Evolutionary conservation across 2,113 vertebrate genomes (phyloP).

Genomic region (Acanthochromis polyacanthus): DNA sequence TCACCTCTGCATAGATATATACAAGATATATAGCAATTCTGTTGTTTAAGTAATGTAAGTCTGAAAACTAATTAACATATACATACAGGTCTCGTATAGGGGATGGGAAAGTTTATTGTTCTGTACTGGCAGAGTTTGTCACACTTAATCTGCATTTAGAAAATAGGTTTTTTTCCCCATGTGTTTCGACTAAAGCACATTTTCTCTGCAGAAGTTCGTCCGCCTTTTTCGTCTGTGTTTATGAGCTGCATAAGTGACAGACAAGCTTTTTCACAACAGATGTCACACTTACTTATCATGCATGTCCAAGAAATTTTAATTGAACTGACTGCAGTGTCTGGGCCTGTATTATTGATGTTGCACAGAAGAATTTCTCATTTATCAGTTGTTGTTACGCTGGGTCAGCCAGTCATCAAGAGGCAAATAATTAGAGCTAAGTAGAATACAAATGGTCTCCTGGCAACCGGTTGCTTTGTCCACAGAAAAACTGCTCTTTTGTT

Average conservation of each 20-base stretch:
- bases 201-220: neutral
- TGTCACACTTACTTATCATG: neutral
- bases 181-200: neutral
- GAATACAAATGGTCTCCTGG: conserved; percentile 26
- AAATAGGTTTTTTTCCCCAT: neutral
- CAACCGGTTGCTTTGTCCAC: conserved; percentile 8
- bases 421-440: conserved; percentile 30
- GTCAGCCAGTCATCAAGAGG: neutral
- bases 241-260: neutral
- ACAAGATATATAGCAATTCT: too few relatives aligned
- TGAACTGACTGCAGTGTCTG: neutral
- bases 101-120: too few relatives aligned
- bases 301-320: conserved; percentile 8
- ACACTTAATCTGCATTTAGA: neutral
- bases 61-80: too few relatives aligned
- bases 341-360: conserved; percentile 25
- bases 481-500: neutral
- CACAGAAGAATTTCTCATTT: neutral
- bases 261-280: conserved; percentile 3
- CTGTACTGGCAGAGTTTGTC: neutral
- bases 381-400: neutral
- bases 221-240: neutral
- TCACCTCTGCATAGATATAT: too few relatives aligned
- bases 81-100: too few relatives aligned
- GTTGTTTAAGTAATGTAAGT: too few relatives aligned